Conservation (phyloP, 1,140 invertebrate genomes). For the Reticulitermes speratus region DNA sequence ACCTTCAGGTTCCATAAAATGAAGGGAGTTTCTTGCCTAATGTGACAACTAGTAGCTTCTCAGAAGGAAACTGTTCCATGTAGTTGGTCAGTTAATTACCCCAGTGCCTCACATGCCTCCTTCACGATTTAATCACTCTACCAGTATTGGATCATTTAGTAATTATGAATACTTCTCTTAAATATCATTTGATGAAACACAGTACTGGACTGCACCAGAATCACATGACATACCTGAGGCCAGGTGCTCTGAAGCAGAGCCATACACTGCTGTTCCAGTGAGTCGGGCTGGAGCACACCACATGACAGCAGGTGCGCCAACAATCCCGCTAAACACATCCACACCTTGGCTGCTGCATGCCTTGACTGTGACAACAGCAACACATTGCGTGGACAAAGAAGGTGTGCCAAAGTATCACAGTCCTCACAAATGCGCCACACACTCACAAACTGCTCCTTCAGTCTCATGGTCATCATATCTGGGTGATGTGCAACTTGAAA, state of each 20-base stretch:
- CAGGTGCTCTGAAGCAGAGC: slow-evolving; percentile 50
- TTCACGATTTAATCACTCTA: too few relatives aligned
- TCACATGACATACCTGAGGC: slow-evolving; percentile 42
- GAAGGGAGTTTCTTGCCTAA: too few relatives aligned
- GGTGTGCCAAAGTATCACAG: slow-evolving; percentile 39
- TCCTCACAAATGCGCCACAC: slow-evolving; percentile 44
- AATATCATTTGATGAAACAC: too few relatives aligned
- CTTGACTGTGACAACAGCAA: slow-evolving; percentile 43
- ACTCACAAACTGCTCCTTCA: slow-evolving; percentile 45
- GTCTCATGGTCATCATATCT: slow-evolving; percentile 39
- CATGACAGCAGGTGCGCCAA: slow-evolving; percentile 39
- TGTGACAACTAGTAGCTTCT: too few relatives aligned
- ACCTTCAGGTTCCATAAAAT: too few relatives aligned
- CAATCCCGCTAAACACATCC: slow-evolving; percentile 36
- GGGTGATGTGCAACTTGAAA: neutral
- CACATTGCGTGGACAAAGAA: slow-evolving; percentile 51
- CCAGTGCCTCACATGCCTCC: too few relatives aligned
- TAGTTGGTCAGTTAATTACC: too few relatives aligned
- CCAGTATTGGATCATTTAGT: too few relatives aligned
- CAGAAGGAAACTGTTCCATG: too few relatives aligned
- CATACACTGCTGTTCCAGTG: slow-evolving; percentile 49
- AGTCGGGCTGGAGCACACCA: slow-evolving; percentile 45
- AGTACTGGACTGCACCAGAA: too few relatives aligned
- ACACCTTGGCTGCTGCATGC: neutral
- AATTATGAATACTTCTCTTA: too few relatives aligned